Conservation (phyloP, 2,797 vertebrate species). For the Emys orbicularis region DNA sequence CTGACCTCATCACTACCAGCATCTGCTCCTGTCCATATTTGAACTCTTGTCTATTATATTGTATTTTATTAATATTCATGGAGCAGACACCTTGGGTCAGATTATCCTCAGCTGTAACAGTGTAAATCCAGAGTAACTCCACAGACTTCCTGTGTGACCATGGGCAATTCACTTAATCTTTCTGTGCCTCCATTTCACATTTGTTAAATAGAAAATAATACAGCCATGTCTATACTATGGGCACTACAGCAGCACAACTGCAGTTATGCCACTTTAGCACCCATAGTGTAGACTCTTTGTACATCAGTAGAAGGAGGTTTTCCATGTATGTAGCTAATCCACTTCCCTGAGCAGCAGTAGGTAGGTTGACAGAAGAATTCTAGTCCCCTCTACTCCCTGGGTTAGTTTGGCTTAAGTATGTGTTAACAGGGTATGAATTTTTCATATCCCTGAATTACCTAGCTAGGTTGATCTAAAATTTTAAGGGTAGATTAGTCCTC, state of each 20-base stretch:
- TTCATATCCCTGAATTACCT: not conserved
- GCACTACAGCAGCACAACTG: not conserved
- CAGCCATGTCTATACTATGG: not conserved
- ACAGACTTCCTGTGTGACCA: constrained; percentile 42
- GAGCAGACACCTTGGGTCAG: not conserved
- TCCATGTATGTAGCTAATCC: too few relatives aligned
- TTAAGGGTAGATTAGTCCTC: not conserved
- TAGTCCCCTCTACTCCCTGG: not conserved
- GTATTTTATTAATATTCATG: not conserved
- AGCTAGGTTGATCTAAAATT: not conserved
- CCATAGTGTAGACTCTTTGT: too few relatives aligned
- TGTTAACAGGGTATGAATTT: not conserved
- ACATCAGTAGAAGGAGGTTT: too few relatives aligned
- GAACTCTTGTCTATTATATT: not conserved
- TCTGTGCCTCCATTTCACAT: not conserved
- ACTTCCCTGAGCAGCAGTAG: not conserved
- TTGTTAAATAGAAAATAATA: not conserved
- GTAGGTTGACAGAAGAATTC: too few relatives aligned
- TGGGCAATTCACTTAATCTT: not conserved
- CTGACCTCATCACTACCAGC: not conserved
- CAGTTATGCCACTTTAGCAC: not conserved
- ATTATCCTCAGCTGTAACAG: constrained; percentile 11
- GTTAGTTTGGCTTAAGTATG: not conserved
- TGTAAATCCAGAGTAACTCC: constrained; percentile 14
- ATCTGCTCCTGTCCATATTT: not conserved